A percentile compares a stretch with the other conserved stretches of the same genome.
phyloP scores from a whole-genome alignment of 2,888 invertebrate genomes.

The Agonopterix arenella region DNA sequence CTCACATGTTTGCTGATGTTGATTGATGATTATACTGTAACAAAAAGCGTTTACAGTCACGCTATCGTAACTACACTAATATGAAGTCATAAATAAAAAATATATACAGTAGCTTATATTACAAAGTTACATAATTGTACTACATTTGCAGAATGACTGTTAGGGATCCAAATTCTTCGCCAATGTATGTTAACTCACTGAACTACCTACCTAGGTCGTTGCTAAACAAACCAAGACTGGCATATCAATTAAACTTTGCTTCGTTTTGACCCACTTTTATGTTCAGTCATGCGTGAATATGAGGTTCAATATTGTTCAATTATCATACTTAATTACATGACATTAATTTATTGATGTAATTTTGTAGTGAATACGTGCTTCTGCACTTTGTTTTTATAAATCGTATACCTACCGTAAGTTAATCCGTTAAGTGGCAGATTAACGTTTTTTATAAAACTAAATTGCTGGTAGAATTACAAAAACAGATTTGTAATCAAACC shows the following conservation, averaged over 20 bases:
- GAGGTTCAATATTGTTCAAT: slow-evolving; percentile 11
- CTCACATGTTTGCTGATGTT: slow-evolving; percentile 31
- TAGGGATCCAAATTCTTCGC: slow-evolving; percentile 28
- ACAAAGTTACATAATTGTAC: slow-evolving; percentile 16
- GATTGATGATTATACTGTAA: slow-evolving; percentile 31
- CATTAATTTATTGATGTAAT: slow-evolving; percentile 1
- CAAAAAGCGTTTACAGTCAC: slow-evolving; percentile 15
- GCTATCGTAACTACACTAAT: not conserved
- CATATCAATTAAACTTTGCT: slow-evolving; percentile 54
- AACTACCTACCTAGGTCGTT: slow-evolving; percentile 32
- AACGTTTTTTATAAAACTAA: no score
- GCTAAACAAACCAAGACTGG: slow-evolving; percentile 43
- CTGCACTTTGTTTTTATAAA: not conserved
- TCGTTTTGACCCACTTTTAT: slow-evolving; percentile 42
- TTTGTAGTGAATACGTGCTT: no score
- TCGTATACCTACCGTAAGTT: no score
- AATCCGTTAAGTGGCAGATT: no score
- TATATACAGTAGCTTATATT: no score
- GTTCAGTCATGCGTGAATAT: slow-evolving; percentile 36
- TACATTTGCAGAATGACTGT: slow-evolving; percentile 22
- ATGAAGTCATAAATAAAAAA: no score
- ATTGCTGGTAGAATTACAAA: no score
- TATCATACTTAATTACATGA: slow-evolving; percentile 12
- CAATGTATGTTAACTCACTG: slow-evolving; percentile 12
- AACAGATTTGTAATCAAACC: no score